phyloP scores from a whole-genome alignment of 2,888 invertebrate genomes.

The Mythimna ferrago region DNA sequence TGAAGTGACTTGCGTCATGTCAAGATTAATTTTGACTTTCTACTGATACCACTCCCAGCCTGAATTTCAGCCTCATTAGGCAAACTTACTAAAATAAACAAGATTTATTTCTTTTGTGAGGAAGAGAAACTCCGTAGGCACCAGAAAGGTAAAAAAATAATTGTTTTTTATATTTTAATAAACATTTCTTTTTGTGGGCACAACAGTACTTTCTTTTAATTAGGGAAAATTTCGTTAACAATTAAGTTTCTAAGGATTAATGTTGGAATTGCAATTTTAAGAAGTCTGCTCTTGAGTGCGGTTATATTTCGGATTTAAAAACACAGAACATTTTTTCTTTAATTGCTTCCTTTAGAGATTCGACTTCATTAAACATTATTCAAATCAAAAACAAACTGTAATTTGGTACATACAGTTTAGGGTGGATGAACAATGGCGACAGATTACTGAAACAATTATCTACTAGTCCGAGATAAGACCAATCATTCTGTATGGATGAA shows the following conservation, averaged over 20 bases:
- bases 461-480: too few relatives aligned
- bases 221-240: conserved; percentile 53
- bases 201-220: conserved; percentile 57
- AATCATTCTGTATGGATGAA: too few relatives aligned
- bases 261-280: conserved; percentile 61
- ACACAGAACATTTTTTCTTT: background rate
- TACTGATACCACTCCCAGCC: background rate
- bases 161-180: conserved; percentile 56
- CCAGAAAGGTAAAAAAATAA: conserved; percentile 46
- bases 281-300: conserved; percentile 35
- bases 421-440: too few relatives aligned
- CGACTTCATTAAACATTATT: background rate
- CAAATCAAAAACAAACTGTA: too few relatives aligned
- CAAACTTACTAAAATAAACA: conserved; percentile 4
- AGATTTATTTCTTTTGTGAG: background rate
- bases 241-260: conserved; percentile 56
- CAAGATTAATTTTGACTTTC: background rate
- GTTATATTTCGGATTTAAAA: conserved; percentile 29
- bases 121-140: conserved; percentile 18
- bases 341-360: background rate
- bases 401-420: too few relatives aligned
- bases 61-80: conserved; percentile 6
- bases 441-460: too few relatives aligned
- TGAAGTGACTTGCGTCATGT: background rate
- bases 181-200: conserved; percentile 47